A percentile compares a stretch with the other conserved stretches of the same genome.
Evolutionary conservation across 2,888 invertebrate genomes (phyloP).

Genomic region (Nymphalis c-album): DNA sequence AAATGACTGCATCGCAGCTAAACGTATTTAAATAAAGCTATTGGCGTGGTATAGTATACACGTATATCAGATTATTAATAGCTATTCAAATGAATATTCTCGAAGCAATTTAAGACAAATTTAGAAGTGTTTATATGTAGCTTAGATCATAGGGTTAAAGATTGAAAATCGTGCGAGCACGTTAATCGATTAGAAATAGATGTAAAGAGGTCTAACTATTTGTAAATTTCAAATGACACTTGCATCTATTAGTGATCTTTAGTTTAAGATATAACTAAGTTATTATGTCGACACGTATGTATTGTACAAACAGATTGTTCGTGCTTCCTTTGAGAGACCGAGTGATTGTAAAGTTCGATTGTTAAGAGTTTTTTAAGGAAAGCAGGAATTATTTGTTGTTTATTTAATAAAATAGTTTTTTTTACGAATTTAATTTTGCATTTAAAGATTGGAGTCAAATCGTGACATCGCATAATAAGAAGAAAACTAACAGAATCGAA

Average conservation of each 20-base stretch:
- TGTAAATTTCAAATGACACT: constrained; percentile 38
- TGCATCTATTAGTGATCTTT: constrained; percentile 27
- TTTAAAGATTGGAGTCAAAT: too few relatives aligned
- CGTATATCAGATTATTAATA: neutral
- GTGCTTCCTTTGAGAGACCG: neutral
- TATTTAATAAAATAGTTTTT: neutral
- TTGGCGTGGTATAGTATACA: constrained; percentile 18
- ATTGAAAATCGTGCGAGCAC: constrained; percentile 13
- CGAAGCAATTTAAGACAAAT: constrained; percentile 34
- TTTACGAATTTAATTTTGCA: neutral
- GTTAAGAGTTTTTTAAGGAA: neutral
- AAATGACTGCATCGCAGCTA: neutral
- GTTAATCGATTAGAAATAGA: constrained; percentile 22
- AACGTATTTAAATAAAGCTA: constrained; percentile 26
- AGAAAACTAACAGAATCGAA: neutral
- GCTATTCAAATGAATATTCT: constrained; percentile 30
- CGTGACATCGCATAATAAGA: too few relatives aligned
- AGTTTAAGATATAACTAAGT: constrained; percentile 8
- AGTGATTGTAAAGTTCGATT: neutral
- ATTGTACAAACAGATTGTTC: neutral
- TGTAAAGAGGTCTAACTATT: constrained; percentile 33
- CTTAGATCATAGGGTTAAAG: constrained; percentile 18
- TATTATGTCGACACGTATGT: neutral
- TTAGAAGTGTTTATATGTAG: constrained; percentile 14
- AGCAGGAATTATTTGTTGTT: neutral